phyloP scores from a whole-genome alignment of 2,797 vertebrate genomes.

The Carcharodon carcharias region DNA sequence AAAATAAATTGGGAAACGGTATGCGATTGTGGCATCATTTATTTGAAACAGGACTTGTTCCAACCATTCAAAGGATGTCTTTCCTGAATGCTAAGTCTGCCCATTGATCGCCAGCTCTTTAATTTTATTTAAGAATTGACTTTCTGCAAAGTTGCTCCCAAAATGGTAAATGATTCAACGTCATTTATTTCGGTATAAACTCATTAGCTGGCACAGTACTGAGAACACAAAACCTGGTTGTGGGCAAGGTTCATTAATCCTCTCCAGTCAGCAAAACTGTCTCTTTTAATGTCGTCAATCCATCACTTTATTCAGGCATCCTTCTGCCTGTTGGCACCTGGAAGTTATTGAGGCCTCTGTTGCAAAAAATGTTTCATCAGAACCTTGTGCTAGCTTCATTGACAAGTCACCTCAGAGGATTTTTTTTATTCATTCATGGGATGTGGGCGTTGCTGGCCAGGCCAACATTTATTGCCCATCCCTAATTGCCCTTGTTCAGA shows the following conservation, averaged over 20 bases:
- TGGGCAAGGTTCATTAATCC: not conserved
- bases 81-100: not conserved
- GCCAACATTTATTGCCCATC: too few relatives aligned
- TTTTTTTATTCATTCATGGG: too few relatives aligned
- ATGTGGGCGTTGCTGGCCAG: too few relatives aligned
- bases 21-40: not conserved
- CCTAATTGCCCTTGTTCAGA: too few relatives aligned
- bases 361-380: not conserved
- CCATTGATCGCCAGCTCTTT: not conserved
- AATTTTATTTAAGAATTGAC: slow-evolving; percentile 17
- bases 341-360: not conserved
- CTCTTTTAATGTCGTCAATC: not conserved
- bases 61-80: not conserved
- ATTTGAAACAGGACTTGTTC: not conserved
- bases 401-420: not conserved
- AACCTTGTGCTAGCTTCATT: not conserved
- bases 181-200: not conserved
- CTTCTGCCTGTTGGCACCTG: not conserved
- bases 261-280: slow-evolving; percentile 6
- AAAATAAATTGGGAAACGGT: not conserved
- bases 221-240: not conserved
- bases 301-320: not conserved
- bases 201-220: not conserved
- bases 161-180: slow-evolving; percentile 20
- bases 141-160: slow-evolving; percentile 23